Percentiles rank a stretch among this genome's conserved stretches.
Evolutionary conservation across 2,113 vertebrate genomes (phyloP).

Genomic region (Brienomyrus longianalis): DNA sequence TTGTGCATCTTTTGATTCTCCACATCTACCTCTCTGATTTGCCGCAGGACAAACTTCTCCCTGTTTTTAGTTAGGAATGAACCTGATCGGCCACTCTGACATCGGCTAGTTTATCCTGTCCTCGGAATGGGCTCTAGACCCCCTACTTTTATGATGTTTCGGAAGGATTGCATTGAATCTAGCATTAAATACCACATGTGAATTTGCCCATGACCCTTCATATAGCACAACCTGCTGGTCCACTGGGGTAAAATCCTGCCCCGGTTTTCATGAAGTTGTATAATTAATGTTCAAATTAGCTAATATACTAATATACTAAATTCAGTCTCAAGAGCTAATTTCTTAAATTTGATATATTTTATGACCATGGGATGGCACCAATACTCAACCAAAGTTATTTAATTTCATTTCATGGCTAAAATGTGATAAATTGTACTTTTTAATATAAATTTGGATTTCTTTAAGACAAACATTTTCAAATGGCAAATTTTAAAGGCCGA

Average conservation of each 20-base stretch:
- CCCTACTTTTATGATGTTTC: background rate
- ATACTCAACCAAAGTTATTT: no score
- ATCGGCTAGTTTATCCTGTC: background rate
- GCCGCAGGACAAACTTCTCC: background rate
- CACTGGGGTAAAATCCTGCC: background rate
- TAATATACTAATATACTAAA: background rate
- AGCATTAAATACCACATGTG: background rate
- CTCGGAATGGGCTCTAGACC: background rate
- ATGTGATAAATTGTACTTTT: no score
- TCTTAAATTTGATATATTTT: no score
- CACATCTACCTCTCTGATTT: background rate
- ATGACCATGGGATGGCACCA: no score
- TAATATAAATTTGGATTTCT: no score
- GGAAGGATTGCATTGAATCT: background rate
- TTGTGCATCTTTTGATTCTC: background rate
- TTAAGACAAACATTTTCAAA: background rate
- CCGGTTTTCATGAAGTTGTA: background rate
- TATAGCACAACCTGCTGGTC: background rate
- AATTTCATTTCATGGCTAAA: no score
- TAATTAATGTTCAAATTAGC: background rate
- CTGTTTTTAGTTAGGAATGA: background rate
- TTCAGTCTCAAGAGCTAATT: no score
- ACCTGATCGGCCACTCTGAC: background rate
- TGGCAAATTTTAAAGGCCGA: background rate
- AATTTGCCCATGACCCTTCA: background rate